Conservation (phyloP, 2,888 invertebrate genomes). For the Spicauda simplicius region DNA sequence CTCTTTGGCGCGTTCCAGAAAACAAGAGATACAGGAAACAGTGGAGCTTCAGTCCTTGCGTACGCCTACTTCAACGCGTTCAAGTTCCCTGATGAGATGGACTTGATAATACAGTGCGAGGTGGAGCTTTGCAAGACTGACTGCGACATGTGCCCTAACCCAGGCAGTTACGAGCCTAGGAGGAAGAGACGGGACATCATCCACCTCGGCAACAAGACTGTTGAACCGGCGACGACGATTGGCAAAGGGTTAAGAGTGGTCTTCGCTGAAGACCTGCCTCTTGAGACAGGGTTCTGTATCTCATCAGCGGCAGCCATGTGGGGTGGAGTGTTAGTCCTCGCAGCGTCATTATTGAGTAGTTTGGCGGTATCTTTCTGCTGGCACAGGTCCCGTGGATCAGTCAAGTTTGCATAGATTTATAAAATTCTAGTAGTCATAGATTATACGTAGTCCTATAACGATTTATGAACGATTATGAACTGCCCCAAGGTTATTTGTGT, state of each 20-base stretch:
- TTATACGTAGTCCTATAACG: background rate
- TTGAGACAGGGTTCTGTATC: conserved; percentile 84
- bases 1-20: conserved; percentile 93
- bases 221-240: conserved; percentile 86
- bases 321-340: conserved; percentile 85
- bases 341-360: conserved; percentile 85
- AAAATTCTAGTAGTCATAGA: background rate
- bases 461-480: background rate
- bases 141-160: conserved; percentile 89
- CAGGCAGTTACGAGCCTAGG: conserved; percentile 84
- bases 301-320: conserved; percentile 87
- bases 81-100: conserved; percentile 94
- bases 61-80: conserved; percentile 92
- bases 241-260: conserved; percentile 88
- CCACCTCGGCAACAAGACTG: conserved; percentile 75
- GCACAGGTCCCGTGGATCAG: conserved; percentile 67
- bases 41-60: conserved; percentile 90
- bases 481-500: background rate
- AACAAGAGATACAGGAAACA: conserved; percentile 89
- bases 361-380: conserved; percentile 70
- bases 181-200: conserved; percentile 75
- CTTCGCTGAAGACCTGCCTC: conserved; percentile 87
- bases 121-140: conserved; percentile 92
- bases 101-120: conserved; percentile 92
- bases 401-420: conserved; percentile 57